Evolutionary conservation across 2,797 vertebrate genomes (phyloP).

Genomic region (Takifugu rubripes): DNA sequence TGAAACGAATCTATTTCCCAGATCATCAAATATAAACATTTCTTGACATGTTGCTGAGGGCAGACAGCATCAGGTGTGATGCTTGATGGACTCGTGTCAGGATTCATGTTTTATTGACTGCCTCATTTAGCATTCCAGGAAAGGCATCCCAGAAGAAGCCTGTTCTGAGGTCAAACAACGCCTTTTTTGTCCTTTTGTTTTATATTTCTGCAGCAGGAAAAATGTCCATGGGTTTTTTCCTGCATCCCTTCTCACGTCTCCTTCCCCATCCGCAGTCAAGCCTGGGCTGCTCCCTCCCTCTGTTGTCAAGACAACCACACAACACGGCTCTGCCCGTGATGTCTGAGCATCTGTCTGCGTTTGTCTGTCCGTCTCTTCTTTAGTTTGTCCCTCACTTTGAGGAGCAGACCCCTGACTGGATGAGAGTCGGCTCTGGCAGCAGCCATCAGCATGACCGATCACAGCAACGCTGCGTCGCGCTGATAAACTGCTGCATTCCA

Average conservation of each 20-base stretch:
- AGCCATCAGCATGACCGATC: constrained; percentile 33
- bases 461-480: constrained; percentile 28
- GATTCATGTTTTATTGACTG: too few relatives aligned
- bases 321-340: constrained; percentile 30
- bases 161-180: constrained; percentile 24
- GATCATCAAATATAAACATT: too few relatives aligned
- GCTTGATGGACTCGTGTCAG: too few relatives aligned
- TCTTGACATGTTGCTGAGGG: too few relatives aligned
- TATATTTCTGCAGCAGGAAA: too few relatives aligned
- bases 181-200: background rate
- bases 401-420: constrained; percentile 20
- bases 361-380: constrained; percentile 38
- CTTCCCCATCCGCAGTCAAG: constrained; percentile 25
- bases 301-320: constrained; percentile 70
- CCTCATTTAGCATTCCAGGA: constrained; percentile 28
- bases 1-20: too few relatives aligned
- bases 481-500: constrained; percentile 36
- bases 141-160: background rate
- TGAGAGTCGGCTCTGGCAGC: constrained; percentile 30
- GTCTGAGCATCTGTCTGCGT: constrained; percentile 20
- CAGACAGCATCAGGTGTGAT: too few relatives aligned
- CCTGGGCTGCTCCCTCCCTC: constrained; percentile 41
- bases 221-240: constrained; percentile 4
- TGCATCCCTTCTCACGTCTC: constrained; percentile 29
- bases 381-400: constrained; percentile 35